Evolutionary conservation across 2,888 invertebrate genomes (phyloP), one percentile per base, ranked within the genome.

Genomic region (Cantharis lateralis): DNA sequence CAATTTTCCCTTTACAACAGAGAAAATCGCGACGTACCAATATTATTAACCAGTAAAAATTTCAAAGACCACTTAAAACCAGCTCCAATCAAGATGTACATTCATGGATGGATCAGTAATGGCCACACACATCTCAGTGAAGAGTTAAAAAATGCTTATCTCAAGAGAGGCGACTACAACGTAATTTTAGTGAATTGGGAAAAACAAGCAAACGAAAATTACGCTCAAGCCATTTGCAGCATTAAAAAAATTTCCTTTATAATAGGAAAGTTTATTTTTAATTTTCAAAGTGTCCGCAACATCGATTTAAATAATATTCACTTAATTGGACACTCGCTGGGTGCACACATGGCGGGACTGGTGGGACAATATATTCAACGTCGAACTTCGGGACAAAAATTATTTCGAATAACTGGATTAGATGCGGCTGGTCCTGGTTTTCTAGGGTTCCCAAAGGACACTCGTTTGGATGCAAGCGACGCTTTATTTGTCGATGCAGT

Each of bases 401-500:
- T 81, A 48, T 64, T 63, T 9, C 66, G 77, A 66, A 81, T 79
- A 62, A 78, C 79, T 0, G 80, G 78, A 10, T 64, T 81, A 63
- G 79, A 80, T 73, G 77, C 80, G 4, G 79, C 79, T 82, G 7
- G 76, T 82, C 78, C 78, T 11, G 78, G 78, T 71, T 78, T 76
- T 72, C 63, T 74, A 11, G 76, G 76, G 61, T 71, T 74, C 28
- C 72, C 78, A 7, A 83, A 85, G 62, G 87, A 89, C 64, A 88
- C 91, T 69, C 93, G 93, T 82, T 84, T 94, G 72, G 93, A 93
- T 84, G 85, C 90, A 1, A 86, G 88, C 0, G 94, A 94, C 83
- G 94, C 93, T 0, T 85, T 88, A 7, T 94, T 93, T 83, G 94
- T 94, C 0, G 94, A 94, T 84, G 91, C 94, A 3, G 90, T 93